Base-by-base conservation (phyloP, 2,888 invertebrate species). In the Oxystoma pomonae region DNA sequence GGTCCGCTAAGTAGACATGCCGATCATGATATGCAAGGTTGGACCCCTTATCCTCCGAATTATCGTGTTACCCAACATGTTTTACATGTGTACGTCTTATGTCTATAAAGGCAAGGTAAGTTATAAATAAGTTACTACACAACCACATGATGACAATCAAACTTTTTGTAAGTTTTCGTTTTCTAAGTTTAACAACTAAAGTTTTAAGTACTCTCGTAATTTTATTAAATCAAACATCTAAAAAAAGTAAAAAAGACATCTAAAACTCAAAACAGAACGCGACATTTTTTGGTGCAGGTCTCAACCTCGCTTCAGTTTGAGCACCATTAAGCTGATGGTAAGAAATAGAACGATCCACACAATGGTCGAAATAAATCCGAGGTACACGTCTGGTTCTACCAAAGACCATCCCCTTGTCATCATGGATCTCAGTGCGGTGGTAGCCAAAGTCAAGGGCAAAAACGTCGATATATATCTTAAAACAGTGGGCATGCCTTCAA, bases 391-490 rank as follows among this genome's bases (percentile, higher is more conserved):
- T 0, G 88, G 84, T 75, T 94, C 91, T 0, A 84, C 76, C 61
- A 96, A 84, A 56, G 86, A 85, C 95, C 96, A 95, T 57, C 96
- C 96, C 70, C 94, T 83, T 0, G 94, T 94, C 57, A 95, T 83
- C 81, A 95, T 91, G 60, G 92, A 91, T 59, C 96, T 84, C 59
- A 96, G 83, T 0, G 95, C 90, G 53, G 94, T 91, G n/a, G 95
- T 95, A n/a, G 96, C 94, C 77, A 94, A 84, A 0, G 96, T 96
- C 59, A 96, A 81, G 0, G 96, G 96, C 59, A 96, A 85, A 72
- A 90, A 89, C 56, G 91, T 86, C 1, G 94, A 90, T 60, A 96
- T 86, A 79, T 93, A 93, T 62, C 78, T 70, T 35, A 97, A 82
- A 64, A 91, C 84, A 72, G 88, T 85, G 1, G 96, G 96, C 94